Evolutionary conservation across 2,888 invertebrate species (phyloP), one percentile per base, ranked within the genome.

Genomic region (Watsonalla cultraria): DNA sequence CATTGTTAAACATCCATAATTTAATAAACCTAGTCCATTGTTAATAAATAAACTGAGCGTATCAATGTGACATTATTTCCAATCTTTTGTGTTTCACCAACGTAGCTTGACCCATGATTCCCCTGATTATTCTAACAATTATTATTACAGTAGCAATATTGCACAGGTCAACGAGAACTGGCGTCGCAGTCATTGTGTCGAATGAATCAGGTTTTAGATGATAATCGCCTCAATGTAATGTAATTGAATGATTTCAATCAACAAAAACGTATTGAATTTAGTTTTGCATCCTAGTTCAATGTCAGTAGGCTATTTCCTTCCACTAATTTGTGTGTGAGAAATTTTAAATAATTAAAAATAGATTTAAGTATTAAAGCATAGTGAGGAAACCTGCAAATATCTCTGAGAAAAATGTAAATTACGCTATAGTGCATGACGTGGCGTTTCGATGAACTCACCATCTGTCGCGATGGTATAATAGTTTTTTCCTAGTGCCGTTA

Each of bases 31-130:
- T 51, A 61, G 53, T 51, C 58, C 53, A 51, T 45, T 59, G 55
- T 60, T 54, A 62, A 57, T 55, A 53, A 59, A 59, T 58, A 62
- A 68, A 66, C 60, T 56, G 56, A 62, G 57, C 65, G 54, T 66
- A 62, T 68, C 64, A 66, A 62, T 51, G 58, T 57, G 57, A 62
- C 60, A 61, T 65, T 58, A 62, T 65, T 70, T 59, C 51, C 56
- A 52, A 54, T 57, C 59, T 58, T 61, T 68, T 65, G 66, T 67
- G 47, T 9, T 37, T 8, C 42, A 33, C 68, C 63, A 64, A 34
- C 49, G 39, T 63, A 59, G 54, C 9, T 37, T 58, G 62, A 54
- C 56, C 49, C 45, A 47, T 7, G 14, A 42, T 13, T 13, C 50
- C 46, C 46, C 51, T 45, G 5, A 39, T 9, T 15, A 24, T n/a